Evolutionary conservation across 2,113 vertebrate genomes (phyloP), one percentile per base, ranked within the genome.

Genomic region (Apteryx mantelli): DNA sequence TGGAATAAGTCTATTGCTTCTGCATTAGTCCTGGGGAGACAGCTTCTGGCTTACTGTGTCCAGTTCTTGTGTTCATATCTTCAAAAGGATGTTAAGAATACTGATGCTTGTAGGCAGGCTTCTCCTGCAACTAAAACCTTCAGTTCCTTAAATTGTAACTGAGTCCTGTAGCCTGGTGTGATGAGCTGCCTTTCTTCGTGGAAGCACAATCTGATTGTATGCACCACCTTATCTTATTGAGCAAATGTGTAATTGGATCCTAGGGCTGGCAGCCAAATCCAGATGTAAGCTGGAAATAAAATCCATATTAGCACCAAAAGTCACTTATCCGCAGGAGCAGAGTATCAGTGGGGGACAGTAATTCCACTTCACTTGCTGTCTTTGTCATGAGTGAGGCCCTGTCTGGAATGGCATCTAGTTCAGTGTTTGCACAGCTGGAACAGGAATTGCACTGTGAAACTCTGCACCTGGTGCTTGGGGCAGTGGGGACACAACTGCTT

Each of bases 261-360:
- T 53, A 38, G 87, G 89, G 93, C 95, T 91, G 71, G 52, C 84
- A 95, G 89, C 93, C 93, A 95, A 70, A 65, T 65, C 58, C 68
- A 95, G 58, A 58, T 92, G 22, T 69, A 64, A 87, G 65, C 88
- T 87, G 83, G 81, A 89, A 94, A 82, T 76, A 76, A 89, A 81
- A 89, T 53, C 53, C 17, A 0, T 65, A 12, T 88, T 58, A 61
- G n/a, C 78, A 74, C 60, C 11, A 25, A 13, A 74, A 85, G 34
- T 70, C 42, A 15, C 76, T 88, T 86, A 40, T 13, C 32, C 1
- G 0, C 70, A 69, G 82, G 66, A 89, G 22, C 20, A 66, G 77
- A 48, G 52, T 46, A 14, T 32, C 7, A 0, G 3, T 24, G 40
- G 20, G 30, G 17, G 38, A 20, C 44, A 58, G 63, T 60, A 74